Evolutionary conservation across 2,797 vertebrate genomes (phyloP), one percentile per base, ranked within the genome.

Genomic region (Acanthurus tractus): DNA sequence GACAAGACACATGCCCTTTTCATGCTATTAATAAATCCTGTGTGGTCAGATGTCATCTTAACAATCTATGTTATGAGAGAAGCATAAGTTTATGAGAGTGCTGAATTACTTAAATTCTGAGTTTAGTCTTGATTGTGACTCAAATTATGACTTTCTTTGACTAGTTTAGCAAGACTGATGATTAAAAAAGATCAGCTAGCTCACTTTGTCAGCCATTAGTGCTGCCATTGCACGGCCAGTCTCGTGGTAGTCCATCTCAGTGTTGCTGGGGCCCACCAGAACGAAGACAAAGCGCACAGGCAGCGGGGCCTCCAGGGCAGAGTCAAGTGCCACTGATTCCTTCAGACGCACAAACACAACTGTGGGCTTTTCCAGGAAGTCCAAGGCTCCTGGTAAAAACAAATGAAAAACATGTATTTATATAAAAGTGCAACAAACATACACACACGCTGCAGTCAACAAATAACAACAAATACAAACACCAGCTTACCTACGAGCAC

Each of bases 201-300:
- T 86, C 82, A 99, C 98, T 91, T 91, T 95, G 85, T 99, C 97
- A 0, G 96, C 96, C 96, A 99, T 96, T 74, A 99, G 94, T 22
- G 96, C 96, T 54, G 95, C 96, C 44, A 97, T 87, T 0, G 96
- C 95, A 0, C 96, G 95, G 50, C 98, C 97, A 0, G 96, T 96
- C 92, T 99, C 97, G 0, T 93, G 95, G 87, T 97, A 98, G 91
- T 96, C 92, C 10, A 91, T 68, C 6, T 95, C 91, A 18, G 85
- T 78, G 5, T 70, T 79, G 78, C 92, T 89, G 0, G 98, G 97
- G 2, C 97, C 97, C 76, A 99, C 94, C 50, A 99, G 74, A 82
- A 97, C 91, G 0, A 96, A 89, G 82, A 99, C 81, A 61, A 98
- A 98, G 73, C 96, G 96, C 6, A 96, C 90, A 0, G 97, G 97